These are phyloP conservation scores for Pocillopora verrucosa DNA, from an alignment of 64 coral and sea anemone species.

Conservation along the genomic window DNA sequence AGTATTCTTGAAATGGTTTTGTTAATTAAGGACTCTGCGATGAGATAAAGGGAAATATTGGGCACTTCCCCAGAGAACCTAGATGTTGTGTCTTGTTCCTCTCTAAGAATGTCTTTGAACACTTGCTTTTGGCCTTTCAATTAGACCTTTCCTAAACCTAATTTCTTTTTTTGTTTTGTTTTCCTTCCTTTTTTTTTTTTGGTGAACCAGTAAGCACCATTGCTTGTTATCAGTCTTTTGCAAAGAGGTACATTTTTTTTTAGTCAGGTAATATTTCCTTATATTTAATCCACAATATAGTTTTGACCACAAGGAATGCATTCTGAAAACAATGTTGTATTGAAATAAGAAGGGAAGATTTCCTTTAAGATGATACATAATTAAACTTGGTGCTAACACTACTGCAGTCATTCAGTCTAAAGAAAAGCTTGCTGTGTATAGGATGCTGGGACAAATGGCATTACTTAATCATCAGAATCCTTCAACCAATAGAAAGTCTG, in stretches of 20 bases:
- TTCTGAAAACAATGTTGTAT: slow-evolving; percentile 12
- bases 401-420: not conserved
- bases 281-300: not conserved
- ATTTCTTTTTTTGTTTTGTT: not conserved
- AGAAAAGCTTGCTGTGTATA: not conserved
- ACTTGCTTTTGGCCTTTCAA: not conserved
- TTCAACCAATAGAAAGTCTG: not conserved
- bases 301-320: slow-evolving; percentile 21
- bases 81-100: slow-evolving; percentile 10
- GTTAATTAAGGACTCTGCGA: slow-evolving; percentile 7
- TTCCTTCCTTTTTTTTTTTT: no score
- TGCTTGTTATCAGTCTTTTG: not conserved
- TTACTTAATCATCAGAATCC: not conserved
- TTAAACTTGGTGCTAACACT: not conserved
- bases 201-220: no score
- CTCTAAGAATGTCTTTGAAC: not conserved
- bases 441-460: not conserved
- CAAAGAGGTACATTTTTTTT: not conserved
- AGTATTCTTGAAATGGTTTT: slow-evolving; percentile 1
- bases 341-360: not conserved
- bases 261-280: not conserved
- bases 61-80: not conserved
- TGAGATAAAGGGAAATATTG: not conserved
- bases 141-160: not conserved
- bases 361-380: not conserved